Conservation (phyloP, 2,797 vertebrate genomes). For the Spondyliosoma cantharus region DNA sequence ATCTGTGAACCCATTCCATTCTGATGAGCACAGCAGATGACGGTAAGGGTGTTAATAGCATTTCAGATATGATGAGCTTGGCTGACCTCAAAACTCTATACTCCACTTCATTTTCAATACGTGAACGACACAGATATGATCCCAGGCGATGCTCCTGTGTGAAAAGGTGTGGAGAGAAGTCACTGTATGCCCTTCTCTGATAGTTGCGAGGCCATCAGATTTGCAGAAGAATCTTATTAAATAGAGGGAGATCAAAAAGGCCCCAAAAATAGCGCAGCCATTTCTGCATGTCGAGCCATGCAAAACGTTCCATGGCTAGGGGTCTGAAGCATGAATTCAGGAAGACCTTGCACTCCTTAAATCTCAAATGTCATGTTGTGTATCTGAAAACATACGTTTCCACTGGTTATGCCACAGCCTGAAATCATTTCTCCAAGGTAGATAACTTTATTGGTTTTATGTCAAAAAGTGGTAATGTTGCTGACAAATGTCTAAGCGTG, state of each 20-base stretch:
- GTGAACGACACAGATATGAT: slow-evolving; percentile 43
- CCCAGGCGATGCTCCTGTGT: slow-evolving; percentile 24
- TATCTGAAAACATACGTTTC: slow-evolving; percentile 6
- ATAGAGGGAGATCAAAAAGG: slow-evolving; percentile 44
- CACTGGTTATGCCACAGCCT: neutral
- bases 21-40: slow-evolving; percentile 65
- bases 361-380: neutral
- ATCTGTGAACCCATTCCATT: slow-evolving; percentile 71
- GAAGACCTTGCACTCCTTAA: neutral
- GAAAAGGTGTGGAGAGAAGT: slow-evolving; percentile 46
- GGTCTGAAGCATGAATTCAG: neutral
- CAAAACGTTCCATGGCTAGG: slow-evolving; percentile 14
- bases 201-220: slow-evolving; percentile 45
- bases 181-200: slow-evolving; percentile 28
- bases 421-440: neutral
- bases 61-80: slow-evolving; percentile 66
- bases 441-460: neutral
- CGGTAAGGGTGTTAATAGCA: slow-evolving; percentile 59
- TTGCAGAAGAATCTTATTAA: slow-evolving; percentile 35
- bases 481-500: neutral
- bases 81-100: slow-evolving; percentile 56
- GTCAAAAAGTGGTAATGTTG: neutral
- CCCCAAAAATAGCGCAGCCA: slow-evolving; percentile 47
- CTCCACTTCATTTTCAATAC: slow-evolving; percentile 41
- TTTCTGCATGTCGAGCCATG: slow-evolving; percentile 41